Evolutionary conservation across 2,113 vertebrate genomes (phyloP), one percentile per base, ranked within the genome.

Genomic region (Malaclemys terrapin): DNA sequence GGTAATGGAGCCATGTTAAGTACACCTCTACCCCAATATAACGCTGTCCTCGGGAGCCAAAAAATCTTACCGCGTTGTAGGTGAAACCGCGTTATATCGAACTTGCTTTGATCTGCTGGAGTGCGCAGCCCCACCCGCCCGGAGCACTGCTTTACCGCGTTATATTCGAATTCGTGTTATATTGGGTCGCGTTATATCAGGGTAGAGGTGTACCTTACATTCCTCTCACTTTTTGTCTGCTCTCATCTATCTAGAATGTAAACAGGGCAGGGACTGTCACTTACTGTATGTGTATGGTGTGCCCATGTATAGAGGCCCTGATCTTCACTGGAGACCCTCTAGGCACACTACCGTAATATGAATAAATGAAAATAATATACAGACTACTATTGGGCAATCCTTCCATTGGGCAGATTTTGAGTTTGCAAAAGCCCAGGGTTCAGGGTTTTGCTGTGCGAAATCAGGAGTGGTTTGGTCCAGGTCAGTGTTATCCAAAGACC

Each of bases 341-440:
- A 1, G 0, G 38, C 27, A 59, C 57, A 6, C 89, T 94, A 88
- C 47, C 25, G 72, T 78, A 81, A 90, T 54, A 56, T 87, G 88
- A 92, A 91, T 88, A 25, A 91, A 87, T 25, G 31, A 27, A 8
- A 59, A 29, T 93, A 84, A 80, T 93, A 94, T 93, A 25, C 83
- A 80, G 17, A 24, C 25, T 54, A 45, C 24, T 80, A 1, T 80
- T 92, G 2, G n/a, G 47, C 89, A 94, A 80, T 85, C 17, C 52
- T 84, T 7, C 53, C 19, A 53, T 20, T 53, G 59, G 56, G 91
- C 87, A 90, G 6, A 10, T 20, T 93, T 94, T 94, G 89, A 90
- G 52, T 93, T 89, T 65, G 8, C 42, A 81, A 27, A 90, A 85
- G 5, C 69, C 14, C 62, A 96, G 31, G 0, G 10, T 2, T 65